A percentile compares a stretch with the other conserved stretches of the same genome.
phyloP scores from a whole-genome alignment of 92 coral and sea anemone species.

The Diadumene lineata region DNA sequence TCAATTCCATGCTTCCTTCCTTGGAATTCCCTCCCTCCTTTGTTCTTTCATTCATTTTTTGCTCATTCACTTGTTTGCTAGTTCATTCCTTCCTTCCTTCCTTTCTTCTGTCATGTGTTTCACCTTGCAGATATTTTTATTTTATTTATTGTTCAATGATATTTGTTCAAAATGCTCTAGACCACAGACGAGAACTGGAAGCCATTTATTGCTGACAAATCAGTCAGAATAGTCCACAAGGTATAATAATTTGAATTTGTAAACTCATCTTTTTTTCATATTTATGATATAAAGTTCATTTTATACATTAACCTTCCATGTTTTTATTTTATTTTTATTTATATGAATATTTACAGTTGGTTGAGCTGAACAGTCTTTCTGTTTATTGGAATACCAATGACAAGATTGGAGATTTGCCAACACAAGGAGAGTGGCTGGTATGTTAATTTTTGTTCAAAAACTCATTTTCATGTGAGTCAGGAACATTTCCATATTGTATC shows the following conservation, averaged over 20 bases:
- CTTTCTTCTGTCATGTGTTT: neutral
- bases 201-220: constrained; percentile 62
- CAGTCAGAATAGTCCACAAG: constrained; percentile 77
- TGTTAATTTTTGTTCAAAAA: constrained; percentile 7
- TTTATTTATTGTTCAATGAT: no score
- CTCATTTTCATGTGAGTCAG: no score
- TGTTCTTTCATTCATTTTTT: constrained; percentile 1
- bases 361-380: constrained; percentile 68
- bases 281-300: no score
- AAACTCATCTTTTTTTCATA: no score
- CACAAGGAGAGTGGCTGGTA: constrained; percentile 84
- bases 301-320: no score
- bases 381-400: constrained; percentile 80
- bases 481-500: no score
- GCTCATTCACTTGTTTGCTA: no score
- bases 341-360: constrained; percentile 42
- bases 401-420: constrained; percentile 64
- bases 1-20: no score
- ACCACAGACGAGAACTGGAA: constrained; percentile 84
- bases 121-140: neutral
- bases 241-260: no score
- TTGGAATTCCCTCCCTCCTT: no score
- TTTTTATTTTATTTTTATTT: neutral
- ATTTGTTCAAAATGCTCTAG: constrained; percentile 24
- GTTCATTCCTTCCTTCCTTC: neutral